Base-by-base conservation (phyloP, 2,888 invertebrate genomes). In the Pyrochroa serraticornis region DNA sequence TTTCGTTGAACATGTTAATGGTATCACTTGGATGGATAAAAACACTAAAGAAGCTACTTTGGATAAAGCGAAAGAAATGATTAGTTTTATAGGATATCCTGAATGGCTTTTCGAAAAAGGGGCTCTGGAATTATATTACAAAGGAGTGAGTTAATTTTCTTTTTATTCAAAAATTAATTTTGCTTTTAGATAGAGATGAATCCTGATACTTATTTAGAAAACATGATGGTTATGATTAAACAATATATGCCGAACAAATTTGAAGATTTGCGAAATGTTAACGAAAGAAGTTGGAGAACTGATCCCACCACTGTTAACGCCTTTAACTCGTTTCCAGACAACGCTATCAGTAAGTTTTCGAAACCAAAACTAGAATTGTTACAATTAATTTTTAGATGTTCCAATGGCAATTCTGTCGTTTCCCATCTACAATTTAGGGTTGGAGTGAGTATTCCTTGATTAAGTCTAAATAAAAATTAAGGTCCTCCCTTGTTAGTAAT, bases 401-500 rank as follows among this genome's bases (percentile, higher is more conserved):
- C 93, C 93, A 42, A 84, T 90, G 75, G 93, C 91, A 65, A 92
- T 93, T 77, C 81, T 93, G 64, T 91, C 92, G 76, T 88, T 88
- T 78, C 93, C 93, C 12, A 91, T 93, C 80, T 93, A 91, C 77
- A 86, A 91, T 77, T 83, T 92, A 76, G 93, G 93, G 68, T 81
- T 92, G 59, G 91, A 92, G 92, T 92, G 83, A 89, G 91, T 85
- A 8, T 32, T 53, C 9, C 31, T 32, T 38, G 7, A 9, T 53
- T 37, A 30, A 31, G n/a, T 34, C n/a, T 49, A 8, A n/a, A 12
- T 49, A 49, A n/a, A n/a, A n/a, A n/a, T n/a, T n/a, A n/a, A n/a
- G n/a, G n/a, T n/a, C n/a, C n/a, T n/a, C n/a, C n/a, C n/a, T n/a
- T n/a, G n/a, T n/a, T n/a, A n/a, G n/a, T n/a, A n/a, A n/a, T n/a